Base-by-base conservation (phyloP, 1,140 invertebrate genomes). In the Drosophila parabipectinata region DNA sequence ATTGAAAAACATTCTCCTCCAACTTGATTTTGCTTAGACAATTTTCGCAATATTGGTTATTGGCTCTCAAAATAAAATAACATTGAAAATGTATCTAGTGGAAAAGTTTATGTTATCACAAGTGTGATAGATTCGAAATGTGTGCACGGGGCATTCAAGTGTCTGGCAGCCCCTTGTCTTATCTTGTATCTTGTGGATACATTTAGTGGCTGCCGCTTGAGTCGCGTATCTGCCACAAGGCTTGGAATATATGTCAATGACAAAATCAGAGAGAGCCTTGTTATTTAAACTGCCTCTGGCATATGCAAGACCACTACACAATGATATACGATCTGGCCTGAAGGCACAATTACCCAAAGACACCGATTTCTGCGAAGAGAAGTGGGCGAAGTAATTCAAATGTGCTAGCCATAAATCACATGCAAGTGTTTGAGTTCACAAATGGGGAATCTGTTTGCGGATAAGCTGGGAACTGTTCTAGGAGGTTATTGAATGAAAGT, bases 201-300 rank as follows among this genome's bases (percentile, higher is more conserved):
- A 52, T 30, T 59, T 14, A 18, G 47, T 37, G 52, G 30, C 24
- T 21, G 48, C 10, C 41, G 58, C 58, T 32, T 32, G 44, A 21
- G 44, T 9, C 30, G 58, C 55, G 54, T 54, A 44, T 61, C 62
- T 47, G 67, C 34, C 48, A 32, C 50, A 34, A 61, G 78, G 79
- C 79, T 73, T 73, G 79, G 68, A 58, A 48, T 67, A 85, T 85
- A 58, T 85, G 81, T 77, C 81, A 85, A 77, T 84, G 81, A 71
- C 81, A 84, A 66, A 48, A 37, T 52, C 81, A 84, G 76, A 21
- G 32, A 30, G 37, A 41, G 53, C 4, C 53, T 60, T 66, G 63
- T 59, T 56, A 72, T 75, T 75, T 76, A 64, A 76, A 72, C 66
- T 84, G 80, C 59, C 24, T 37, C 15, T 84, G 80, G 72, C 80